Evolutionary conservation across 2,113 vertebrate species (phyloP).

Genomic region (Meles meles): DNA sequence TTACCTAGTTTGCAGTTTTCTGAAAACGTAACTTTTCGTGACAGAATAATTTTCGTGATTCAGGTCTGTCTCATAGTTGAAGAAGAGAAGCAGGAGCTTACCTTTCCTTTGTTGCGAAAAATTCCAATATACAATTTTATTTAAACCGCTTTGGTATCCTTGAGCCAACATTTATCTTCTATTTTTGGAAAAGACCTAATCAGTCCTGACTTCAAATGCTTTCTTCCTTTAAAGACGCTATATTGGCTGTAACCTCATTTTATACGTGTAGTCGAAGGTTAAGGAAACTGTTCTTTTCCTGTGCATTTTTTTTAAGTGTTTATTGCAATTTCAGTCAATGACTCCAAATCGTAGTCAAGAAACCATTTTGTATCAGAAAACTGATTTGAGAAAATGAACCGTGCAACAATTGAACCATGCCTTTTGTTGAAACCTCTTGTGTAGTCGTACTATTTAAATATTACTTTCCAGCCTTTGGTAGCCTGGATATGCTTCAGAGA

Average conservation of each 20-base stretch:
- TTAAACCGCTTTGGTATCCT: conserved; percentile 2
- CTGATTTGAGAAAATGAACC: conserved; percentile 26
- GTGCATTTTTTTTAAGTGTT: not conserved
- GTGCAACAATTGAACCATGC: not conserved
- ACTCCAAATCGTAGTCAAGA: conserved; percentile 20
- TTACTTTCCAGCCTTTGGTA: conserved; percentile 15
- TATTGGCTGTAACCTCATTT: not conserved
- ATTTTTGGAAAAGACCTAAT: conserved; percentile 4
- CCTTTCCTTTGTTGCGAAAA: conserved; percentile 59
- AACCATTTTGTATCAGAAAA: conserved; percentile 69
- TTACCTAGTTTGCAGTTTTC: conserved; percentile 13
- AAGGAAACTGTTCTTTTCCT: conserved; percentile 30
- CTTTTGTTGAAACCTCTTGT: conserved; percentile 65
- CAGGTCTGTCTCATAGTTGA: not conserved
- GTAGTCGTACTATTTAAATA: conserved; percentile 32
- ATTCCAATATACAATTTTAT: not conserved
- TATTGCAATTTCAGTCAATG: conserved; percentile 18
- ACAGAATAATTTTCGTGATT: conserved; percentile 59
- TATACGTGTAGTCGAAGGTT: conserved; percentile 2
- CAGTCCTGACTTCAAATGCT: not conserved
- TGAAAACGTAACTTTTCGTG: conserved; percentile 59
- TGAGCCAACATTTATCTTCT: conserved; percentile 37
- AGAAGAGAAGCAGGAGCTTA: conserved; percentile 45
- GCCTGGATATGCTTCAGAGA: conserved; percentile 1
- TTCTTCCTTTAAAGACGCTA: conserved; percentile 42